Conservation (phyloP, 2,888 invertebrate species). For the Andrena dorsata region DNA sequence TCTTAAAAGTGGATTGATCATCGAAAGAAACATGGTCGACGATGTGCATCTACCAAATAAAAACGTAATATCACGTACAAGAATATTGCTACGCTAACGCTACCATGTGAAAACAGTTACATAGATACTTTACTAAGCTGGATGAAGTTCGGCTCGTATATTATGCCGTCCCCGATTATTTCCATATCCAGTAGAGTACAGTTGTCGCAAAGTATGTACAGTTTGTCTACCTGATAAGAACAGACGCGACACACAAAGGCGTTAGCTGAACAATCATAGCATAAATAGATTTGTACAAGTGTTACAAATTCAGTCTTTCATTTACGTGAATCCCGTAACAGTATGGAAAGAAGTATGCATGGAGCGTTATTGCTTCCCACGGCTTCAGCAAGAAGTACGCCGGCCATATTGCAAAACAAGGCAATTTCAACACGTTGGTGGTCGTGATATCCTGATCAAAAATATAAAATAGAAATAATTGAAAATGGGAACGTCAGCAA, state of each 20-base stretch:
- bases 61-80: neutral
- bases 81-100: neutral
- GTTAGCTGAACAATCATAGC: neutral
- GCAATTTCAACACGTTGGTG: slow-evolving; percentile 77
- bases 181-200: slow-evolving; percentile 82
- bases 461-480: neutral
- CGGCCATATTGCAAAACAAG: slow-evolving; percentile 83
- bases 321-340: slow-evolving; percentile 80
- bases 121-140: slow-evolving; percentile 65
- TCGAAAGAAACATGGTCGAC: too few species aligned
- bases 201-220: slow-evolving; percentile 84
- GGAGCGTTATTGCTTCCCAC: slow-evolving; percentile 81
- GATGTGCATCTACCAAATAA: neutral
- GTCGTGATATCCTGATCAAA: slow-evolving; percentile 73
- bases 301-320: slow-evolving; percentile 5
- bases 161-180: slow-evolving; percentile 84
- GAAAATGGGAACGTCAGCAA: neutral
- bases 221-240: slow-evolving; percentile 80
- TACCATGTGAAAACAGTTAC: slow-evolving; percentile 2
- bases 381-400: slow-evolving; percentile 82
- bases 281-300: neutral
- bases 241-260: neutral
- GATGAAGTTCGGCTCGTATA: slow-evolving; percentile 78
- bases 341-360: slow-evolving; percentile 82
- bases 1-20: too few species aligned